Evolutionary conservation across 2,888 invertebrate genomes (phyloP).

Genomic region (Spodoptera exigua): DNA sequence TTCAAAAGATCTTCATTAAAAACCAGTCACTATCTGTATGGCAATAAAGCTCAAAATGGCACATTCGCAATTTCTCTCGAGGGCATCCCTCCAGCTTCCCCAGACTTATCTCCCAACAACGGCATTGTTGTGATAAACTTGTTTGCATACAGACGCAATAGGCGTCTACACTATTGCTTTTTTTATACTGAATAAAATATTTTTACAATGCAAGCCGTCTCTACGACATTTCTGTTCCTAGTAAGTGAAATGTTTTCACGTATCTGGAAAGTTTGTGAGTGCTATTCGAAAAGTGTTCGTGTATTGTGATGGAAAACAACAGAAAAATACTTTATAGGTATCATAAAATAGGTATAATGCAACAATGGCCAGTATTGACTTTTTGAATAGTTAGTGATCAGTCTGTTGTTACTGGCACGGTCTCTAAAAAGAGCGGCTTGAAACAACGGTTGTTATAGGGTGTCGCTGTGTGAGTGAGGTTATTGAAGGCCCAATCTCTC

Average conservation of each 20-base stretch:
- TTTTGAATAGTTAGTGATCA: too few relatives aligned
- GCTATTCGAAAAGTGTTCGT: neutral
- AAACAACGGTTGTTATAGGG: too few relatives aligned
- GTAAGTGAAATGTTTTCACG: slow-evolving; percentile 26
- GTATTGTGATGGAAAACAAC: slow-evolving; percentile 3
- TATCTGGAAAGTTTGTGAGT: neutral
- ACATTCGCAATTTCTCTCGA: neutral
- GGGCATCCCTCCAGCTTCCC: neutral
- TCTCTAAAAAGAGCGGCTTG: too few relatives aligned
- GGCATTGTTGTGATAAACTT: slow-evolving; percentile 41
- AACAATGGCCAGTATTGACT: too few relatives aligned
- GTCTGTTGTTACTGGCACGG: too few relatives aligned
- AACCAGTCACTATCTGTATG: neutral
- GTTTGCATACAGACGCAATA: slow-evolving; percentile 45
- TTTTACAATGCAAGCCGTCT: slow-evolving; percentile 28
- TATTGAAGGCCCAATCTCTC: too few relatives aligned
- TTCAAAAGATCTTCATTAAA: too few relatives aligned
- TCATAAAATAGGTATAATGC: too few relatives aligned
- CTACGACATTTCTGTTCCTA: slow-evolving; percentile 4
- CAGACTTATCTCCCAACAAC: slow-evolving; percentile 29
- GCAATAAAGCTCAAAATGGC: neutral
- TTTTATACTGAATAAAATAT: slow-evolving; percentile 3
- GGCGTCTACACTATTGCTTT: slow-evolving; percentile 21
- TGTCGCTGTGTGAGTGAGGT: too few relatives aligned
- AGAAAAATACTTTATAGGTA: too few relatives aligned